Evolutionary conservation across 1,140 invertebrate genomes (phyloP).

Genomic region (Drosophila serrata): DNA sequence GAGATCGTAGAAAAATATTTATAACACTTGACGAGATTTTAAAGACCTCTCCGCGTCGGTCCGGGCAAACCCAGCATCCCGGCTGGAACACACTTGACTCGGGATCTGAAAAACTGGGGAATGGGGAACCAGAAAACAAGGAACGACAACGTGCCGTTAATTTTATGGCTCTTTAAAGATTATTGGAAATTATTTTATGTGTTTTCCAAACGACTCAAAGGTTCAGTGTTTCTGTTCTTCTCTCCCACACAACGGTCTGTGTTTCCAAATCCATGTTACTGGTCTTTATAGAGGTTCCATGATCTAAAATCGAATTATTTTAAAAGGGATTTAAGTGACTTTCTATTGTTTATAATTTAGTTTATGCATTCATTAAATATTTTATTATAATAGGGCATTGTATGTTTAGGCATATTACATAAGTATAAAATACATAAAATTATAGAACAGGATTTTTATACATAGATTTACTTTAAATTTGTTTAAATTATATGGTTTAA

Average conservation of each 20-base stretch:
- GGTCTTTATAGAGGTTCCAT: neutral
- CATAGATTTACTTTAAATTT: too few relatives aligned
- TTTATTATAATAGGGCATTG: too few relatives aligned
- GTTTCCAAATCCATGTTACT: constrained; percentile 1
- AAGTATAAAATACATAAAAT: neutral
- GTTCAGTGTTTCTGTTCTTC: constrained; percentile 39
- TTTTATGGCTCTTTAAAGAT: constrained; percentile 81
- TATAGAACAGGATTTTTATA: neutral
- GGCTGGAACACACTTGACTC: constrained; percentile 67
- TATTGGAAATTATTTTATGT: constrained; percentile 82
- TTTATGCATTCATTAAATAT: too few relatives aligned
- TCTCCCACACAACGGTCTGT: constrained; percentile 3
- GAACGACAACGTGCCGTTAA: constrained; percentile 72
- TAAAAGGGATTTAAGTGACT: neutral
- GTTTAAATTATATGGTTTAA: too few relatives aligned
- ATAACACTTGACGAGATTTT: constrained; percentile 81
- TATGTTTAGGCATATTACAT: too few relatives aligned
- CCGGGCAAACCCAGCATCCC: constrained; percentile 6
- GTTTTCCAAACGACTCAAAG: constrained; percentile 69
- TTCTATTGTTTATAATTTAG: neutral
- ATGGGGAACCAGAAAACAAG: constrained; percentile 35
- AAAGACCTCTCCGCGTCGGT: constrained; percentile 25
- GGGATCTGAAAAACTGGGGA: constrained; percentile 11
- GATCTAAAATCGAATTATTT: neutral
- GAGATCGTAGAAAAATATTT: constrained; percentile 76